Conservation (phyloP, 2,797 vertebrate species). For the Enoplosus armatus region DNA sequence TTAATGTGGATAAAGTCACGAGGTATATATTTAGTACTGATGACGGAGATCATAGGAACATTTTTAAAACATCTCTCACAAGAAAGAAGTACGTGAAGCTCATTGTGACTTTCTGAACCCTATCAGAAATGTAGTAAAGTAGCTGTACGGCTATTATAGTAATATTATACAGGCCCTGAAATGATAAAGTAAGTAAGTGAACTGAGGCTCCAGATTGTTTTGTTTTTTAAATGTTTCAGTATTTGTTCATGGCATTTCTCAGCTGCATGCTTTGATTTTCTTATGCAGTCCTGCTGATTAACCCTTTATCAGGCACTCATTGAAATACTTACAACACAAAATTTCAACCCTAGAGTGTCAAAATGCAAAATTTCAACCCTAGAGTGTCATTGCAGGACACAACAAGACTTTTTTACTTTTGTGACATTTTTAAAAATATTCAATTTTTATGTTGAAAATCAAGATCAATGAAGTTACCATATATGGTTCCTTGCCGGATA, state of each 20-base stretch:
- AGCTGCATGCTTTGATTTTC: background rate
- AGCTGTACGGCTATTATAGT: background rate
- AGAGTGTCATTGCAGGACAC: no score
- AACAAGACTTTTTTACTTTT: no score
- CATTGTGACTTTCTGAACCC: background rate
- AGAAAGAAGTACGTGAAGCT: background rate
- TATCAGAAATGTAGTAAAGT: background rate
- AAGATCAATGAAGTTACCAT: no score
- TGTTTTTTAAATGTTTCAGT: background rate
- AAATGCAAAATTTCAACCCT: no score
- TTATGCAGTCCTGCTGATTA: background rate
- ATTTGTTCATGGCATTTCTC: background rate
- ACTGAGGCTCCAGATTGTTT: no score
- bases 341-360: no score
- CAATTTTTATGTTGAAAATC: no score
- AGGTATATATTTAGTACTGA: background rate
- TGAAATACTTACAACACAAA: no score
- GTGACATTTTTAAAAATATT: no score
- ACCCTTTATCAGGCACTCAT: no score
- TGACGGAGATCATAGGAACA: background rate
- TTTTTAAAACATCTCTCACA: background rate
- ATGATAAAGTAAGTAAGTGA: no score
- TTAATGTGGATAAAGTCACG: background rate
- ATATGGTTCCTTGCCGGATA: no score
- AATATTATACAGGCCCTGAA: background rate